Evolutionary conservation across 2,888 invertebrate genomes (phyloP).

Genomic region (Ellobium chinense): DNA sequence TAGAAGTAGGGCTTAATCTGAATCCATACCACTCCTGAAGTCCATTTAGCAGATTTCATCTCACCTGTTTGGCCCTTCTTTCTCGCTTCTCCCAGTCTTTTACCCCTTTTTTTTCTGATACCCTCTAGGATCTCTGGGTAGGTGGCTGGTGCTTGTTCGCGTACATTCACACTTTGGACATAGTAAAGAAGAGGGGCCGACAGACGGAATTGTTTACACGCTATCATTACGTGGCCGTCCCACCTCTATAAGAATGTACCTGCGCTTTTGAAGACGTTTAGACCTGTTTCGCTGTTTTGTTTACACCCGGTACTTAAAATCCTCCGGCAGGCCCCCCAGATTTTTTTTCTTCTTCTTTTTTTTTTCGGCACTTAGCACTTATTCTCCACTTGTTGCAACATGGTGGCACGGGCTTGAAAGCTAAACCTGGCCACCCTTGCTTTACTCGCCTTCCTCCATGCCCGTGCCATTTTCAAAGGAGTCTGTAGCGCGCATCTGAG

Average conservation of each 20-base stretch:
- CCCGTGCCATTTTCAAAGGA: background rate
- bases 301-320: background rate
- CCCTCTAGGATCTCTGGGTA: too few species aligned
- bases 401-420: background rate
- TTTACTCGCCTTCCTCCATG: background rate
- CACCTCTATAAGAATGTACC: background rate
- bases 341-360: too few species aligned
- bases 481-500: background rate
- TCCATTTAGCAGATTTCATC: too few species aligned
- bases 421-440: background rate
- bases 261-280: background rate
- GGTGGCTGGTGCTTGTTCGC: too few species aligned
- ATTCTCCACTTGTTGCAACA: constrained; percentile 3
- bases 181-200: background rate
- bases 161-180: too few species aligned
- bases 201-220: background rate
- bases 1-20: too few species aligned
- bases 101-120: too few species aligned
- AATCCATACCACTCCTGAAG: too few species aligned
- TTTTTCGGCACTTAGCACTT: background rate
- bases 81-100: too few species aligned
- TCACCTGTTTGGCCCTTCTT: too few species aligned
- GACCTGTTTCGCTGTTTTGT: background rate
- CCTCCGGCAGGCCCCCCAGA: background rate
- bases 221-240: background rate